These are phyloP conservation scores for Branchinecta lynchi DNA, from an alignment of 1,140 invertebrate species.

Conservation along the genomic window DNA sequence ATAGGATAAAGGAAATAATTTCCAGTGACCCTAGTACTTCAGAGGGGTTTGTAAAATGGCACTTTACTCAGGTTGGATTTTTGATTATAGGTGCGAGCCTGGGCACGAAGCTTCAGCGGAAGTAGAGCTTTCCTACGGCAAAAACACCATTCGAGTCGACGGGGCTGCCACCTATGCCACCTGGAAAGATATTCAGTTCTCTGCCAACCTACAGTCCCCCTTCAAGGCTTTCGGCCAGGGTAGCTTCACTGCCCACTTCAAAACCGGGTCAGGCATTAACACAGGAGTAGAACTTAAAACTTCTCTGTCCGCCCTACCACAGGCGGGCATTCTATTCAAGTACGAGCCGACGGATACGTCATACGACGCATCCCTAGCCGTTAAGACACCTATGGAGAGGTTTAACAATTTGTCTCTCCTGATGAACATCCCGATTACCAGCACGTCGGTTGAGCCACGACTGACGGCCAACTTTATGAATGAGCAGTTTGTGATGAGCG, in stretches of 20 bases:
- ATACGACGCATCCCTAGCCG: slow-evolving; percentile 23
- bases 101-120: slow-evolving; percentile 8
- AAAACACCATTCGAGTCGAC: slow-evolving; percentile 17
- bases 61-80: too few relatives aligned
- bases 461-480: slow-evolving; percentile 6
- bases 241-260: slow-evolving; percentile 16
- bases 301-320: slow-evolving; percentile 20
- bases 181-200: slow-evolving; percentile 25
- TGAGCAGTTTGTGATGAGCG: slow-evolving; percentile 13
- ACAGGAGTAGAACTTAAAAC: slow-evolving; percentile 23
- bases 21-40: too few relatives aligned
- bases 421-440: slow-evolving; percentile 16
- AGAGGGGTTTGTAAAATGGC: too few relatives aligned
- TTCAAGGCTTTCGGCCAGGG: slow-evolving; percentile 23
- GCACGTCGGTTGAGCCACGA: not conserved
- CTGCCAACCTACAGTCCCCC: slow-evolving; percentile 25
- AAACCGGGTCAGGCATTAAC: slow-evolving; percentile 21
- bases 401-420: slow-evolving; percentile 18
- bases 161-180: slow-evolving; percentile 20
- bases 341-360: slow-evolving; percentile 15
- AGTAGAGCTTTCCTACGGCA: slow-evolving; percentile 15
- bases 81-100: not conserved
- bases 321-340: slow-evolving; percentile 20
- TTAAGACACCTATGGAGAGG: slow-evolving; percentile 23
- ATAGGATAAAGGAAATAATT: too few relatives aligned